Base-by-base conservation (phyloP, 2,113 vertebrate genomes). In the Gulo gulo region DNA sequence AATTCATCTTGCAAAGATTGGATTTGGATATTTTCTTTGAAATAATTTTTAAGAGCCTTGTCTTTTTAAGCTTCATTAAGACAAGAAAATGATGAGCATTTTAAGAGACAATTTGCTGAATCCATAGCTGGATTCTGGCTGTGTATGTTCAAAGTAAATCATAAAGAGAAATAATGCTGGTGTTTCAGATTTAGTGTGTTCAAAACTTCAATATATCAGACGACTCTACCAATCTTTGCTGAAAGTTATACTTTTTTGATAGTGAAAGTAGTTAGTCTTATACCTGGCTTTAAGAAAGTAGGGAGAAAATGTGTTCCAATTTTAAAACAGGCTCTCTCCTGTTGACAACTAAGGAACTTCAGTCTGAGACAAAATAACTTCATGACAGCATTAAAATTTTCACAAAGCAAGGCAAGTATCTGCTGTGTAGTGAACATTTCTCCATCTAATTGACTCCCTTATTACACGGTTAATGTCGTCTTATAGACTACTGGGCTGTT, bases 41-140 rank as follows among this genome's bases (percentile, higher is more conserved):
- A 91, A 95, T 83, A 65, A 86, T 67, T 93, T 94, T 82, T 93
- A 73, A 96, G 10, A 93, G 24, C 34, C 34, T 82, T 91, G 73
- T 80, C 59, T 91, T 82, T 59, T 52, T 85, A 91, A 97, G 82
- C n/a, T 61, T 96, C 92, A 91, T 95, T 96, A 97, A 93, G 82
- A 92, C 39, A 96, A 78, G 95, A 95, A 96, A 89, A 95, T 61
- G 65, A 93, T 34, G 55, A 93, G 21, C 15, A 86, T 92, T 91
- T 93, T 76, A 83, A 61, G 74, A 93, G 65, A 91, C 29, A 88
- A 61, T 86, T 90, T 90, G 39, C 94, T 95, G 59, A 85, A 81
- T 45, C 59, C 23, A 29, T 83, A 81, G 18, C 50, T 95, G 13
- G 23, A 87, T 91, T 88, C 65, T 71, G 45, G 8, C 65, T 96